Evolutionary conservation across 2,888 invertebrate species (phyloP).

Genomic region (Mylabris sibirica): DNA sequence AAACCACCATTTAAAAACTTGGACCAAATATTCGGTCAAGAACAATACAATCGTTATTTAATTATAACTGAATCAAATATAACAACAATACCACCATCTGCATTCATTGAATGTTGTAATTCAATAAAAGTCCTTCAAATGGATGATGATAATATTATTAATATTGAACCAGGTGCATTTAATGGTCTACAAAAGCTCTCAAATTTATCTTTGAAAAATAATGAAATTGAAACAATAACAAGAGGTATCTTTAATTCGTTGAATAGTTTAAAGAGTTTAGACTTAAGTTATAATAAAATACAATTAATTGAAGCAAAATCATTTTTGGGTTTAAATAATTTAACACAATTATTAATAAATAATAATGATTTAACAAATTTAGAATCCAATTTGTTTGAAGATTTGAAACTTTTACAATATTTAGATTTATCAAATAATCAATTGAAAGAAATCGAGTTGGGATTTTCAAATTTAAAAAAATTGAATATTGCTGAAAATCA

Average conservation of each 20-base stretch:
- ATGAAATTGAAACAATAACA: slow-evolving; percentile 8
- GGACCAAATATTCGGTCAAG: not conserved
- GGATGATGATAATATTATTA: not conserved
- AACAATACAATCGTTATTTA: not conserved
- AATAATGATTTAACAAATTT: slow-evolving; percentile 17
- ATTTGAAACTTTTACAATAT: not conserved
- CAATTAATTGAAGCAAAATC: slow-evolving; percentile 11
- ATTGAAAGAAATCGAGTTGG: not conserved
- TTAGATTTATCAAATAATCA: slow-evolving; percentile 17
- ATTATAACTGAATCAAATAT: slow-evolving; percentile 11
- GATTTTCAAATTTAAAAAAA: not conserved
- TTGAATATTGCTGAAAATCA: slow-evolving; percentile 2
- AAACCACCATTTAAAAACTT: not conserved
- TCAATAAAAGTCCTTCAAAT: not conserved
- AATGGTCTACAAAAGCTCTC: not conserved
- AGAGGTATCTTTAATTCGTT: slow-evolving; percentile 13
- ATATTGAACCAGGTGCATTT: slow-evolving; percentile 10
- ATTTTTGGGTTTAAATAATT: slow-evolving; percentile 10
- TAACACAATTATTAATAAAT: slow-evolving; percentile 13
- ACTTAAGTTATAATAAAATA: slow-evolving; percentile 18
- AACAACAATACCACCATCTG: slow-evolving; percentile 12
- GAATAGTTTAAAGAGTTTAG: slow-evolving; percentile 14
- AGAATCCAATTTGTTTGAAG: slow-evolving; percentile 9
- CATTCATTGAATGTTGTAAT: not conserved
- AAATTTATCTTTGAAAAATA: not conserved